These are phyloP conservation scores for Argentina silus DNA, from an alignment of 2,797 vertebrate genomes.

Conservation along the genomic window DNA sequence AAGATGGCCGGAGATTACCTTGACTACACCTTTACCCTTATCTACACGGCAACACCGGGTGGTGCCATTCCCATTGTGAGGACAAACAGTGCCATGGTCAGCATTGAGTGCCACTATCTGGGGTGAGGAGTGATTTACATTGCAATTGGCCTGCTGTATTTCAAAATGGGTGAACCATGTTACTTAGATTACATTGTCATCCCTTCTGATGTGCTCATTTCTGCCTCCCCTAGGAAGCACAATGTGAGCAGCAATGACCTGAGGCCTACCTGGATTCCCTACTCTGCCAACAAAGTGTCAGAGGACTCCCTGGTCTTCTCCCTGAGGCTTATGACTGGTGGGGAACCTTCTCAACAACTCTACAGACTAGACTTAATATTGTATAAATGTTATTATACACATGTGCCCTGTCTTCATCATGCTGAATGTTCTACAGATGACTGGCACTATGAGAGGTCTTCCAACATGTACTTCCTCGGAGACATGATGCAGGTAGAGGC, in stretches of 20 bases:
- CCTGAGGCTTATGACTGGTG: slow-evolving; percentile 29
- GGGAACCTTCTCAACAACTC: background rate
- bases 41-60: background rate
- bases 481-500: slow-evolving; percentile 27
- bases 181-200: background rate
- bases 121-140: background rate
- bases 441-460: slow-evolving; percentile 25
- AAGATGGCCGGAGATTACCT: slow-evolving; percentile 13
- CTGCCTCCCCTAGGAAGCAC: background rate
- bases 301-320: slow-evolving; percentile 15
- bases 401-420: background rate
- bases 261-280: slow-evolving; percentile 23
- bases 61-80: slow-evolving; percentile 8
- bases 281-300: background rate
- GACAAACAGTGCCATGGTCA: background rate
- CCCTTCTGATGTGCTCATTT: background rate
- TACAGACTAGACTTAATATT: background rate
- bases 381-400: background rate
- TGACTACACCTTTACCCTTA: slow-evolving; percentile 21
- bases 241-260: slow-evolving; percentile 19
- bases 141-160: background rate
- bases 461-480: slow-evolving; percentile 24
- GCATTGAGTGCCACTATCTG: slow-evolving; percentile 21
- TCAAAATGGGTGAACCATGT: background rate
- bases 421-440: slow-evolving; percentile 1